These are phyloP conservation scores for Ammospiza caudacuta DNA, from an alignment of 2,113 vertebrate genomes.

Conservation along the genomic window DNA sequence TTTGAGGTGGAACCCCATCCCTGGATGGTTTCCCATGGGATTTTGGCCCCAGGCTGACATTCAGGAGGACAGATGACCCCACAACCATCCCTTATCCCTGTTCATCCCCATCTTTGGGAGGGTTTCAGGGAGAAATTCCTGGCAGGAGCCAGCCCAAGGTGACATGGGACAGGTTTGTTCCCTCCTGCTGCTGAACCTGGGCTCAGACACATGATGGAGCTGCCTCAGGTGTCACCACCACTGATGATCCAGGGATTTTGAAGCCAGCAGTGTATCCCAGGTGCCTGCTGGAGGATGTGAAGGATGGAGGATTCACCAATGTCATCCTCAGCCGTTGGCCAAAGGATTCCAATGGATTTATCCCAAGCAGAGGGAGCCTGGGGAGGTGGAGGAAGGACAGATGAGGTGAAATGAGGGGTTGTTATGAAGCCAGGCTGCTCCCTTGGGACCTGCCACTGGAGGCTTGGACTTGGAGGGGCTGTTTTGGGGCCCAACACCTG, in stretches of 20 bases:
- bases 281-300: background rate
- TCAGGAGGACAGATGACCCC: background rate
- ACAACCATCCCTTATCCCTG: background rate
- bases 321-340: background rate
- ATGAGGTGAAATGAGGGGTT: background rate
- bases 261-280: background rate
- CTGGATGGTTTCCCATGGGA: background rate
- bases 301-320: background rate
- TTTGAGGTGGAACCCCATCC: background rate
- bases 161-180: too few relatives aligned
- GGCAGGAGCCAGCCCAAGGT: accelerated
- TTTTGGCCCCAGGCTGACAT: background rate
- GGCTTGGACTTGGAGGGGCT: background rate
- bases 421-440: background rate
- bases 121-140: background rate
- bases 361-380: accelerated
- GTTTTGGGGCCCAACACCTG: background rate
- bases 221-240: background rate
- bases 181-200: background rate
- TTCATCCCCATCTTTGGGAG: background rate
- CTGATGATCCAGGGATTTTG: background rate
- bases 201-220: accelerated
- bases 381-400: background rate
- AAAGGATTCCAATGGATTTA: background rate
- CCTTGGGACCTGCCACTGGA: accelerated